Percentiles rank a stretch among this genome's conserved stretches.
These are phyloP conservation scores for Eclectus roratus DNA, from an alignment of 2,113 vertebrate species.

Conservation along the genomic window DNA sequence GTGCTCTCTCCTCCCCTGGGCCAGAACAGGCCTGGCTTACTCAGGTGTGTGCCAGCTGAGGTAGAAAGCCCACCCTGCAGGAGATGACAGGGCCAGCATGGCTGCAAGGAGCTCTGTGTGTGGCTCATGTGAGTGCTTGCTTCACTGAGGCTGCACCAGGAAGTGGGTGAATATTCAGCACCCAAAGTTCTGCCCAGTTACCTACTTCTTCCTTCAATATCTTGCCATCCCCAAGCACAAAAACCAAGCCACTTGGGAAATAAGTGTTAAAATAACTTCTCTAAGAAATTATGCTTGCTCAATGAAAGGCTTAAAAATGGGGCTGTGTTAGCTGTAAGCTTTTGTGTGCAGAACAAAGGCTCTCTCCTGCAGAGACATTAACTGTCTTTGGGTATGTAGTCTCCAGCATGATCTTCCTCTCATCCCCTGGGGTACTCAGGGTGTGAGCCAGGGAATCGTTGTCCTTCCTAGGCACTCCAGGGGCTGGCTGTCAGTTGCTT, in stretches of 20 bases:
- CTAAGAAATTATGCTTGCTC: background rate
- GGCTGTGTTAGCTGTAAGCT: background rate
- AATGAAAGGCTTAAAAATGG: background rate
- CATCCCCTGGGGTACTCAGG: background rate
- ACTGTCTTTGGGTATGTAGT: background rate
- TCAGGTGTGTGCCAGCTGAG: background rate
- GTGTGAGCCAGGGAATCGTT: rapidly evolving
- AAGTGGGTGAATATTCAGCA: background rate
- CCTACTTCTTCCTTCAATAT: background rate
- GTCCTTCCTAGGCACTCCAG: background rate
- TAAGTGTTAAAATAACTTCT: background rate
- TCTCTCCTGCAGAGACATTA: background rate
- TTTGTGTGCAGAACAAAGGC: slow-evolving; percentile 57
- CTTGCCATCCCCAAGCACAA: background rate
- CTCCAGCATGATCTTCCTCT: background rate
- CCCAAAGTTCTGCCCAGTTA: slow-evolving; percentile 3
- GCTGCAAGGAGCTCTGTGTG: background rate
- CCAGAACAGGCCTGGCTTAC: background rate
- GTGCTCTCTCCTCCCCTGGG: background rate
- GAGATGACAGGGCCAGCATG: background rate
- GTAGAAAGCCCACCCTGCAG: background rate
- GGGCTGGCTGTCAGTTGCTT: background rate
- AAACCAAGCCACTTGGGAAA: background rate
- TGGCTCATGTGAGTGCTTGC: background rate
- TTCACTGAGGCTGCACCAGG: background rate